Percentiles rank a stretch among this genome's conserved stretches.
Conservation (phyloP, 2,888 invertebrate species). For the Eupithecia centaureata region DNA sequence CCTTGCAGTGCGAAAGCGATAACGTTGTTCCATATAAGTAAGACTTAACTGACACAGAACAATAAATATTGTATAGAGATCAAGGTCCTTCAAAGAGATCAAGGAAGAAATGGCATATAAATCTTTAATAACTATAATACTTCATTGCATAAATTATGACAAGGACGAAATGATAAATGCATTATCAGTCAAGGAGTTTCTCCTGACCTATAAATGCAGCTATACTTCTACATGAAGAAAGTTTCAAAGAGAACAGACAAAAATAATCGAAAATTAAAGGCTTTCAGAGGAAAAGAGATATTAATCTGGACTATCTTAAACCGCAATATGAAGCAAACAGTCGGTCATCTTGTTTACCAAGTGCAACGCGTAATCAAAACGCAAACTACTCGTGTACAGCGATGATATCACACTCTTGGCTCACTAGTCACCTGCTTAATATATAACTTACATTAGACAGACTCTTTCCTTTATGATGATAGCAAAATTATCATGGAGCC, state of each 20-base stretch:
- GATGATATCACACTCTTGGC: slow-evolving; percentile 55
- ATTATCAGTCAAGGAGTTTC: neutral
- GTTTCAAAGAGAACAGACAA: neutral
- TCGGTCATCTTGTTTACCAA: slow-evolving; percentile 36
- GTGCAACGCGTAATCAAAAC: slow-evolving; percentile 39
- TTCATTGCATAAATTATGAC: neutral
- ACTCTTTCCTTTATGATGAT: slow-evolving; percentile 25
- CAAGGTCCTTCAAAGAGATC: slow-evolving; percentile 1
- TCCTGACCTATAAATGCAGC: neutral
- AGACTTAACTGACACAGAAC: neutral
- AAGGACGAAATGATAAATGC: slow-evolving; percentile 3
- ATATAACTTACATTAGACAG: neutral
- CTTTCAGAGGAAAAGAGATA: slow-evolving; percentile 15
- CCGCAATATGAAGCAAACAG: slow-evolving; percentile 32
- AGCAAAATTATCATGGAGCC: slow-evolving; percentile 29
- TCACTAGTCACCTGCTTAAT: slow-evolving; percentile 23
- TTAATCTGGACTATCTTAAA: slow-evolving; percentile 36
- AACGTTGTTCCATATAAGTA: slow-evolving; percentile 6
- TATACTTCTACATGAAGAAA: neutral
- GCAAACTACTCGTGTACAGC: slow-evolving; percentile 35
- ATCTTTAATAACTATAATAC: neutral
- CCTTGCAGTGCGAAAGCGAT: slow-evolving; percentile 10
- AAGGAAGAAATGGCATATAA: neutral
- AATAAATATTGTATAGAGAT: neutral
- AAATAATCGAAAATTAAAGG: neutral